Evolutionary conservation across 2,888 invertebrate genomes (phyloP).

Genomic region (Peribatodes rhomboidaria): DNA sequence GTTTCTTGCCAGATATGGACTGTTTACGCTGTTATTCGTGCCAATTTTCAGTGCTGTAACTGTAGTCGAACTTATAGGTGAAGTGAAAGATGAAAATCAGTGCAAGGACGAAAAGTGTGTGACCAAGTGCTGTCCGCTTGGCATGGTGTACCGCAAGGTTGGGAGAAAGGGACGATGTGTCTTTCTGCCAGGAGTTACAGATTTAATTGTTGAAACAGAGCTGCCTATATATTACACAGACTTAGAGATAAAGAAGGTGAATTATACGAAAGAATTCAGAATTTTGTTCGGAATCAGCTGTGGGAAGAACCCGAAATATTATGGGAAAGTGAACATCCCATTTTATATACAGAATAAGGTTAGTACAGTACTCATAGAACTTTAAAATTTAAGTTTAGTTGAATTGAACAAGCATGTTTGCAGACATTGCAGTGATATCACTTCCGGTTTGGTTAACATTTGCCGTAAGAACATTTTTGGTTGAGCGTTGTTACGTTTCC

Average conservation of each 20-base stretch:
- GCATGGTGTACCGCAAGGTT: slow-evolving; percentile 45
- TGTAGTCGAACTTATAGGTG: slow-evolving; percentile 25
- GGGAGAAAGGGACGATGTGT: slow-evolving; percentile 33
- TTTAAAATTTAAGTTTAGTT: too few species aligned
- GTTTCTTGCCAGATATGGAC: not conserved
- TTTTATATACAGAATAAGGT: slow-evolving; percentile 55
- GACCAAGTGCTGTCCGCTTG: slow-evolving; percentile 64
- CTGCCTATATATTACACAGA: slow-evolving; percentile 39
- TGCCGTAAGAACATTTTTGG: too few species aligned
- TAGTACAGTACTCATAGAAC: slow-evolving; percentile 41
- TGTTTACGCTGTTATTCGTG: slow-evolving; percentile 3
- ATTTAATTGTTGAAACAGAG: slow-evolving; percentile 42
- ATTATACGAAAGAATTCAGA: slow-evolving; percentile 40
- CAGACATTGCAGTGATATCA: too few species aligned
- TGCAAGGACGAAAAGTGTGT: slow-evolving; percentile 53
- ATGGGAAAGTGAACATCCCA: slow-evolving; percentile 34
- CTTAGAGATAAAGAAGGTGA: slow-evolving; percentile 31
- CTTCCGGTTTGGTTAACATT: too few species aligned
- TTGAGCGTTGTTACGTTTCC: too few species aligned
- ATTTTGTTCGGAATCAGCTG: slow-evolving; percentile 53
- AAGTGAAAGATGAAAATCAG: slow-evolving; percentile 33
- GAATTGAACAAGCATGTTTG: too few species aligned
- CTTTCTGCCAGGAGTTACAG: slow-evolving; percentile 10
- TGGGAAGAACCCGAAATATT: slow-evolving; percentile 33
- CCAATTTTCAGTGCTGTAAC: slow-evolving; percentile 16